phyloP scores from a whole-genome alignment of 2,113 vertebrate species.

The Psittacus erithacus region DNA sequence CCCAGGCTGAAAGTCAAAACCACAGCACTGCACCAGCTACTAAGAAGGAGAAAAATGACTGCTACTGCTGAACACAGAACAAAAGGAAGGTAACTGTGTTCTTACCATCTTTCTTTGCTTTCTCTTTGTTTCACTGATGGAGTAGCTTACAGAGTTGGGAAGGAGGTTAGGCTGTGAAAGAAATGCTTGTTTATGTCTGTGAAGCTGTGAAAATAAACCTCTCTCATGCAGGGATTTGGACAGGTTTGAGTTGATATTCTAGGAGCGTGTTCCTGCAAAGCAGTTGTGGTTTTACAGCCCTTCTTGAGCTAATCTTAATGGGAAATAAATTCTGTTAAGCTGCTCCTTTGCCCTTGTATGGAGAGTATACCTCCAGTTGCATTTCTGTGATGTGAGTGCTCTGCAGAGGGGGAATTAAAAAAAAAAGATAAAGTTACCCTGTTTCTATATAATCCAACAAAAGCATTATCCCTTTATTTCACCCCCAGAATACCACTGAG shows the following conservation, averaged over 20 bases:
- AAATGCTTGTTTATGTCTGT: background rate
- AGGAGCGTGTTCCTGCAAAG: background rate
- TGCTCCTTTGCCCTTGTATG: background rate
- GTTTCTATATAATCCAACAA: background rate
- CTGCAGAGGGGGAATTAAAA: background rate
- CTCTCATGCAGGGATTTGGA: background rate
- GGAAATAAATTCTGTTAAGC: background rate
- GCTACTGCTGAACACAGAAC: too few species aligned
- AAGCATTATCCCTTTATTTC: background rate
- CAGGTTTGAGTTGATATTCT: background rate
- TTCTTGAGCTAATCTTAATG: background rate
- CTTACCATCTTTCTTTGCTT: background rate
- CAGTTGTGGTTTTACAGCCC: background rate
- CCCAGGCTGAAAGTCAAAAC: too few species aligned
- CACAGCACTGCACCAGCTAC: too few species aligned
- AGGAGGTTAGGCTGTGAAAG: background rate
- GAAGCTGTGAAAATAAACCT: background rate
- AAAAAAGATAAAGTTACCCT: background rate
- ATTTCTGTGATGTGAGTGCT: background rate
- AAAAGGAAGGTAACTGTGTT: background rate
- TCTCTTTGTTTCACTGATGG: background rate
- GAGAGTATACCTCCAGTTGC: fast-evolving
- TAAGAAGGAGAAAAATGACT: too few species aligned
- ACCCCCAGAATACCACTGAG: background rate
- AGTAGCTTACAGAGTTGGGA: background rate